phyloP scores from a whole-genome alignment of 1,140 invertebrate genomes.

The Apis laboriosa region DNA sequence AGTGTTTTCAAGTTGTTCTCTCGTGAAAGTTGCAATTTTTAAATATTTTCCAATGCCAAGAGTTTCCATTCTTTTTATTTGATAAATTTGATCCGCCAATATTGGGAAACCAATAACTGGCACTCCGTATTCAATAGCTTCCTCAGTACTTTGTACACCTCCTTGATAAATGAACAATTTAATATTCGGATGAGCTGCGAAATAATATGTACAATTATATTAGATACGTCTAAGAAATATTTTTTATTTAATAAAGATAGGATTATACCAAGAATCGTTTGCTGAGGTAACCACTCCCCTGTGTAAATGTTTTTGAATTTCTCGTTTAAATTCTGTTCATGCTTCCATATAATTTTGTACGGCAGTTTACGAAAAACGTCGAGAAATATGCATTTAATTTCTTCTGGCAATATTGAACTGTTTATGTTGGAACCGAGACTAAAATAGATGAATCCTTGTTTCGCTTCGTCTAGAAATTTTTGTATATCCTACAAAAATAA shows the following conservation, averaged over 20 bases:
- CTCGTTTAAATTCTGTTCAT: conserved; percentile 2
- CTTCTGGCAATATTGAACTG: conserved; percentile 63
- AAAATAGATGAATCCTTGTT: conserved; percentile 83
- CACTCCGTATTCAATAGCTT: conserved; percentile 77
- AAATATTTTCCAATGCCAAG: conserved; percentile 63
- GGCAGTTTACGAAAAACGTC: conserved; percentile 78
- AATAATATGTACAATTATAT: not conserved
- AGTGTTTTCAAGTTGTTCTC: conserved; percentile 37
- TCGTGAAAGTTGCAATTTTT: conserved; percentile 47
- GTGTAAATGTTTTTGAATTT: conserved; percentile 71
- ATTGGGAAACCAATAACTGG: conserved; percentile 80
- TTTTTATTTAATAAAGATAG: fast-evolving
- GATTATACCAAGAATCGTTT: not conserved
- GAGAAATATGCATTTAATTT: conserved; percentile 72
- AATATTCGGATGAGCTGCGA: conserved; percentile 76
- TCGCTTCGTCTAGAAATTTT: conserved; percentile 76
- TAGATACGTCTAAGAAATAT: not conserved
- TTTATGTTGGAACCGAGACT: conserved; percentile 81
- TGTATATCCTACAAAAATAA: conserved; percentile 73
- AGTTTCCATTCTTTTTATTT: conserved; percentile 54
- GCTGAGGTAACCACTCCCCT: conserved; percentile 76
- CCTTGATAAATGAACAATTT: conserved; percentile 81
- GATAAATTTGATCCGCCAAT: conserved; percentile 66
- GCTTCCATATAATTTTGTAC: conserved; percentile 71
- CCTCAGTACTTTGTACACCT: conserved; percentile 80